These are phyloP conservation scores for Phragmatobia fuliginosa DNA, from an alignment of 2,888 invertebrate genomes.

Conservation along the genomic window DNA sequence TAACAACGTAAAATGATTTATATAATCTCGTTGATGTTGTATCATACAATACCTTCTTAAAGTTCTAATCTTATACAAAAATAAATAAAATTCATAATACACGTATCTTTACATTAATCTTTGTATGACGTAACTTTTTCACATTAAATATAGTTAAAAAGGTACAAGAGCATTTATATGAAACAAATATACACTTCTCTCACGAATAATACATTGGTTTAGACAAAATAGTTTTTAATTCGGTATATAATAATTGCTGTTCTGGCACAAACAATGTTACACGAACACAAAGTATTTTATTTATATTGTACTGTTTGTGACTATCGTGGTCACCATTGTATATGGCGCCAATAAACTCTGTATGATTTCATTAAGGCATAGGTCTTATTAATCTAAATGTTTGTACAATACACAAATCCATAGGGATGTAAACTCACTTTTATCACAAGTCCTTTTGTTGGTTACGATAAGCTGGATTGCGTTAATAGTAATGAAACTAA, in stretches of 20 bases:
- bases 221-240: slow-evolving; percentile 9
- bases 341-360: background rate
- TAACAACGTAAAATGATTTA: slow-evolving; percentile 52
- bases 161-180: background rate
- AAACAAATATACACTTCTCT: slow-evolving; percentile 6
- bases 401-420: background rate
- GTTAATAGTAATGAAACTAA: no score
- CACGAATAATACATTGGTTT: slow-evolving; percentile 2
- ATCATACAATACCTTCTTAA: slow-evolving; percentile 31
- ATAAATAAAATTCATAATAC: slow-evolving; percentile 46
- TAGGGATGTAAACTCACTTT: background rate
- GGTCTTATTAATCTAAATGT: background rate
- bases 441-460: background rate
- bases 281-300: background rate
- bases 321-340: background rate
- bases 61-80: slow-evolving; percentile 49
- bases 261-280: background rate
- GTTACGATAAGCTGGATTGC: no score
- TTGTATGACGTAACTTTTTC: slow-evolving; percentile 25
- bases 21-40: slow-evolving; percentile 42
- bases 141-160: background rate
- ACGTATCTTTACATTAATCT: slow-evolving; percentile 23
- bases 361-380: background rate
- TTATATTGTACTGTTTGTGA: background rate
- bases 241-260: background rate